Conservation (phyloP, 2,888 invertebrate genomes). For the Smittia sp. region DNA sequence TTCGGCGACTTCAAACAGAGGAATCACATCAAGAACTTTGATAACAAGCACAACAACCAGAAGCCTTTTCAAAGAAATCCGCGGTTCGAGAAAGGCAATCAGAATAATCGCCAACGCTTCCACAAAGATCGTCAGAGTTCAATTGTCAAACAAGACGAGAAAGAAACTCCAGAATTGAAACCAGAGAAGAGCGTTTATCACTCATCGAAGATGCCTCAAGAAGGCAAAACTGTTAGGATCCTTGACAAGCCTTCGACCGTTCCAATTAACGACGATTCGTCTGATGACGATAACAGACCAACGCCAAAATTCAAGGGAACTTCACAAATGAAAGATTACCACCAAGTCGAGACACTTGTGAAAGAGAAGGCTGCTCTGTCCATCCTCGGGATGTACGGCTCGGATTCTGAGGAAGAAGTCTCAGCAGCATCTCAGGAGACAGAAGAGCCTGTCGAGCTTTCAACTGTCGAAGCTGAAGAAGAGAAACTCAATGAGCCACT, state of each 20-base stretch:
- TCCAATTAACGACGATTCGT: not conserved
- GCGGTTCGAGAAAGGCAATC: not conserved
- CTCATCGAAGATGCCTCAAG: not conserved
- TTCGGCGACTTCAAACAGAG: constrained; percentile 53
- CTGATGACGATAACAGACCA: constrained; percentile 25
- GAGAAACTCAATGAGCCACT: not conserved
- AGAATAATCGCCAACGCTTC: not conserved
- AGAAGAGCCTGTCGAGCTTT: not conserved
- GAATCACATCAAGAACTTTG: constrained; percentile 5
- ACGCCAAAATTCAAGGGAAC: constrained; percentile 43
- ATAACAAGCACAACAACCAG: not conserved
- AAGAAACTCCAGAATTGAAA: not conserved
- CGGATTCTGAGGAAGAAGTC: constrained; percentile 44
- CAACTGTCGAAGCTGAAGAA: not conserved
- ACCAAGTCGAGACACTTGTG: not conserved
- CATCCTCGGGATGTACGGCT: constrained; percentile 51
- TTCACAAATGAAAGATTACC: constrained; percentile 39
- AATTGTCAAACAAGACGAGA: not conserved
- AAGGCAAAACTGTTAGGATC: too few species aligned
- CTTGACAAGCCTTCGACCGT: not conserved
- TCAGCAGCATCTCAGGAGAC: not conserved
- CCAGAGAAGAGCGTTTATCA: not conserved
- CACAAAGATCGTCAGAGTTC: not conserved
- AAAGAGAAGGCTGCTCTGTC: constrained; percentile 45
- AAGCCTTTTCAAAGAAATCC: not conserved